These are phyloP conservation scores for Bos indicus DNA, from an alignment of 2,113 vertebrate genomes.

Conservation along the genomic window DNA sequence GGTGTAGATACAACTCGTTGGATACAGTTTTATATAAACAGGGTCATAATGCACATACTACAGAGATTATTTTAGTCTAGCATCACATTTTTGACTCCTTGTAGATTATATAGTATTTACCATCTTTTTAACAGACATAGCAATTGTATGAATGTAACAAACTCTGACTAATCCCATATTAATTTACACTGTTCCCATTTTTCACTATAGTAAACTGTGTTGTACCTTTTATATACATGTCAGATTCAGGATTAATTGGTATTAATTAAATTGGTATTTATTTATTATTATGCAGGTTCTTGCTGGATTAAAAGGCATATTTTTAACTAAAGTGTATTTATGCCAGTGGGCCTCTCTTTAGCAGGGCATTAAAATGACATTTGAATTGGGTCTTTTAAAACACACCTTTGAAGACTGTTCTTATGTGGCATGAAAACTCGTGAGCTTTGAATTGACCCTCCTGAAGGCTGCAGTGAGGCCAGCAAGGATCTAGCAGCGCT, in stretches of 20 bases:
- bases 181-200: background rate
- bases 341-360: background rate
- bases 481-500: too few species aligned
- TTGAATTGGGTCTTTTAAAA: background rate
- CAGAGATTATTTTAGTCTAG: background rate
- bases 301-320: background rate
- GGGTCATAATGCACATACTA: too few species aligned
- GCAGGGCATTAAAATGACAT: background rate
- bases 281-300: background rate
- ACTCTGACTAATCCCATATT: background rate
- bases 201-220: background rate
- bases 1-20: background rate
- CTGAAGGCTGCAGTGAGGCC: background rate
- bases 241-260: background rate
- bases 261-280: background rate
- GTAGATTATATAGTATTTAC: background rate
- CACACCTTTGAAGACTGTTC: background rate
- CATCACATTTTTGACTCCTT: background rate
- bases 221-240: background rate
- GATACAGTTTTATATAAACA: background rate
- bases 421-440: too few species aligned
- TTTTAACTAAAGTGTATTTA: background rate
- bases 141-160: background rate
- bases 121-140: background rate
- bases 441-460: background rate